phyloP scores from a whole-genome alignment of 2,888 invertebrate genomes.

The Drosophila prolongata region DNA sequence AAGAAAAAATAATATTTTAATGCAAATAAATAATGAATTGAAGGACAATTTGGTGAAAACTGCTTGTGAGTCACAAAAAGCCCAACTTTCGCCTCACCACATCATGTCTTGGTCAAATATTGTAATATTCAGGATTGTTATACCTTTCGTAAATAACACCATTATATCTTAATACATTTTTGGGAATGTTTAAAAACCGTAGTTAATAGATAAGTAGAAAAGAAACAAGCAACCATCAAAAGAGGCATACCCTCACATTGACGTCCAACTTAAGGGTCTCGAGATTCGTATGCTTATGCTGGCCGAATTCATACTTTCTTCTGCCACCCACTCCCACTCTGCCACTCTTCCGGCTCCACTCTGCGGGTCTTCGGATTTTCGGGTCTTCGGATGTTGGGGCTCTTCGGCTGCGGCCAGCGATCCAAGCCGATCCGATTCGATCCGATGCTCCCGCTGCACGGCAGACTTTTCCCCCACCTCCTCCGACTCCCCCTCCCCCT shows the following conservation, averaged over 20 bases:
- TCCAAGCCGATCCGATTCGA: conserved; percentile 39
- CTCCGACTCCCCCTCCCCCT: neutral
- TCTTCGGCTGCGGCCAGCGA: conserved; percentile 30
- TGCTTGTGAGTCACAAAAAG: too few relatives aligned
- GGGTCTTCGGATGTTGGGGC: conserved; percentile 45
- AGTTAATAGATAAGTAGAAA: neutral
- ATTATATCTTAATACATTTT: neutral
- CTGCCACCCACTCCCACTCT: conserved; percentile 56
- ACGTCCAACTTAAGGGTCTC: conserved; percentile 2
- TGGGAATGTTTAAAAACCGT: neutral
- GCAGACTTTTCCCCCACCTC: conserved; percentile 24
- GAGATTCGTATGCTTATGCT: conserved; percentile 41
- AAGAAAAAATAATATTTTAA: too few relatives aligned
- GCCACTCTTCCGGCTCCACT: conserved; percentile 39
- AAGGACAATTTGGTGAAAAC: too few relatives aligned
- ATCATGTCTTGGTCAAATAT: too few relatives aligned
- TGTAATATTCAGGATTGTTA: too few relatives aligned
- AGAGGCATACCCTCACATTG: conserved; percentile 1
- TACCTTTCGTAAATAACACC: too few relatives aligned
- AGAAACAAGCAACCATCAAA: neutral
- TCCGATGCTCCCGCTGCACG: conserved; percentile 54
- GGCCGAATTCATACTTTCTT: conserved; percentile 61
- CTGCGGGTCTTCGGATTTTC: conserved; percentile 20
- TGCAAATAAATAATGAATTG: too few relatives aligned
- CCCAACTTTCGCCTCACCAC: too few relatives aligned